These are phyloP conservation scores for Cossypha polioptera DNA, from an alignment of 2,797 vertebrate genomes.

Conservation along the genomic window DNA sequence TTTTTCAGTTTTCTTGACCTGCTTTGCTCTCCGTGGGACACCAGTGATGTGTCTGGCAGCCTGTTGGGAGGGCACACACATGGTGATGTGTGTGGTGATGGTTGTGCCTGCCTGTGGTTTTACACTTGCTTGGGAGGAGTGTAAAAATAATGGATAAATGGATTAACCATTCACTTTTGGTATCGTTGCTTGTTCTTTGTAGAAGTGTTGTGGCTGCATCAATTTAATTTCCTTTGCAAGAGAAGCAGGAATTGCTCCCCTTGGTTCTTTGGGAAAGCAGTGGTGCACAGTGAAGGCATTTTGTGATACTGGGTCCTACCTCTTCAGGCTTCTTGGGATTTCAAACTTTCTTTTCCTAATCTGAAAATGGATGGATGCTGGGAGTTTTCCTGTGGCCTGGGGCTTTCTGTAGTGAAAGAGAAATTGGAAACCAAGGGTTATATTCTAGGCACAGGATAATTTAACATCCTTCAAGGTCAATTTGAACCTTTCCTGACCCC, in stretches of 20 bases:
- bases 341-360: neutral
- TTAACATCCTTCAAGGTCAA: neutral
- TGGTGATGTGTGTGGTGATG: no score
- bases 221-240: accelerated
- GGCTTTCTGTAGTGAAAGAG: neutral
- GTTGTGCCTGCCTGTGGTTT: neutral
- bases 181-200: accelerated
- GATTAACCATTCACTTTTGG: neutral
- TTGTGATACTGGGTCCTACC: accelerated
- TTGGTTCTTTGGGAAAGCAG: accelerated
- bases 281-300: accelerated
- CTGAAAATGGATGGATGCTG: neutral
- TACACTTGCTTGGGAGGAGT: neutral
- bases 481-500: neutral
- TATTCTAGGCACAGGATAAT: neutral
- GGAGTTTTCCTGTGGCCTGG: neutral
- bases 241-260: neutral
- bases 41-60: neutral
- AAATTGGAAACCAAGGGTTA: neutral
- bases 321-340: neutral
- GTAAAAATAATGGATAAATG: neutral
- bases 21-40: neutral
- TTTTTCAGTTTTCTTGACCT: neutral
- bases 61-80: neutral
- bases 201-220: accelerated